Base-by-base conservation (phyloP, 2,888 invertebrate species). In the Diloba caeruleocephala region DNA sequence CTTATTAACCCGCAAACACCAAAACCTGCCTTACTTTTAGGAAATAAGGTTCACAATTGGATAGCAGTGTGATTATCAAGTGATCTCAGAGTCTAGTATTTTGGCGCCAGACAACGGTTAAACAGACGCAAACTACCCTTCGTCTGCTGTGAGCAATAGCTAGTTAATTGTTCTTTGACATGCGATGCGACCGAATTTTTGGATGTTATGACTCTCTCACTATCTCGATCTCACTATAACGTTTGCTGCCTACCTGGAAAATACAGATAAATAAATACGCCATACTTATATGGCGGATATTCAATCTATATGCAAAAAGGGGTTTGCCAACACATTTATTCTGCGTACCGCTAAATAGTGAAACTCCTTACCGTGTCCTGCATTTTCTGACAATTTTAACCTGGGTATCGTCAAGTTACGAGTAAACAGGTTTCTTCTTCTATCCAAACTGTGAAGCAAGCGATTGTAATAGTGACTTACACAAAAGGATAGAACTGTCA, bases 51-150 rank as follows among this genome's bases (percentile, higher is more conserved):
- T 51, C 17, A 52, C n/a, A 67, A 48, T 74, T 1, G 19, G 32
- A 37, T 61, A 53, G 7, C 23, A 12, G 15, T 31, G 32, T 5
- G 9, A 34, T 26, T 57, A 36, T 61, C 39, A 67, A 69, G 59
- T 72, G 71, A 75, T 75, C 68, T 69, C 76, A 52, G 38, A 58
- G 80, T 76, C 78, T 77, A 81, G 78, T 77, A 81, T 84, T 84
- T 85, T 82, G 89, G 89, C 89, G 89, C 89, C 89, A 89, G 84
- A 81, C 82, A 80, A 82, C 81, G 77, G 83, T 86, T 85, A 79
- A 87, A 77, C 74, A 70, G 70, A 57, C 63, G 38, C 64, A 51
- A n/a, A 64, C 67, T 74, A 78, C 70, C 76, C 78, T 76, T 75
- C 79, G 79, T 80, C 73, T 73, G 76, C 69, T 73, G 67, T 74